Percentiles rank a stretch among this genome's conserved stretches.
phyloP scores from a whole-genome alignment of 2,113 vertebrate genomes.

The Clarias batrachus region DNA sequence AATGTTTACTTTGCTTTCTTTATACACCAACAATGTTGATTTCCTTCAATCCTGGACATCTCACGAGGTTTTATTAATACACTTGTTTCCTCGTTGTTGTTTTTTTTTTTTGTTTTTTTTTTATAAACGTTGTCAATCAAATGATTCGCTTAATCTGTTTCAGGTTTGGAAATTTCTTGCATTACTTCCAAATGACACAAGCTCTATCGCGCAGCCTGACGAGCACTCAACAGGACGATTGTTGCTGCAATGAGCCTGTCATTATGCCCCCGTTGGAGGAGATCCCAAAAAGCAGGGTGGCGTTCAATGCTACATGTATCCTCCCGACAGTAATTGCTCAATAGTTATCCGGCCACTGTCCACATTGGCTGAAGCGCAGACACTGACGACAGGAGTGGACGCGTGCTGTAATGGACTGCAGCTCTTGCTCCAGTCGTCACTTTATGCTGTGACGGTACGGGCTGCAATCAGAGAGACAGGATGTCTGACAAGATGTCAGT shows the following conservation, averaged over 20 bases:
- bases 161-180: background rate
- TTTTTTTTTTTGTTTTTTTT: too few species aligned
- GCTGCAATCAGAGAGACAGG: background rate
- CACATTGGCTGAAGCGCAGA: conserved; percentile 37
- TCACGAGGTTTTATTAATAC: too few species aligned
- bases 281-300: background rate
- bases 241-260: background rate
- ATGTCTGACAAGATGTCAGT: background rate
- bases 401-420: conserved; percentile 41
- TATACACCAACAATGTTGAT: background rate
- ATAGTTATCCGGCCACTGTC: conserved; percentile 22
- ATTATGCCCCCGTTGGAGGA: background rate
- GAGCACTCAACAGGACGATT: background rate
- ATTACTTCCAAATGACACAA: background rate
- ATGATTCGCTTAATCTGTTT: background rate
- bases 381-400: conserved; percentile 57
- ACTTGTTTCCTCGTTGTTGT: too few species aligned
- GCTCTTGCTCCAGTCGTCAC: conserved; percentile 1
- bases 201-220: background rate
- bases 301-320: background rate
- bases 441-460: background rate
- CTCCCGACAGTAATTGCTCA: background rate
- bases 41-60: background rate
- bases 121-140: too few species aligned
- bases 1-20: background rate